These are phyloP conservation scores for Thalassoma bifasciatum DNA, from an alignment of 2,113 vertebrate species.

Conservation along the genomic window DNA sequence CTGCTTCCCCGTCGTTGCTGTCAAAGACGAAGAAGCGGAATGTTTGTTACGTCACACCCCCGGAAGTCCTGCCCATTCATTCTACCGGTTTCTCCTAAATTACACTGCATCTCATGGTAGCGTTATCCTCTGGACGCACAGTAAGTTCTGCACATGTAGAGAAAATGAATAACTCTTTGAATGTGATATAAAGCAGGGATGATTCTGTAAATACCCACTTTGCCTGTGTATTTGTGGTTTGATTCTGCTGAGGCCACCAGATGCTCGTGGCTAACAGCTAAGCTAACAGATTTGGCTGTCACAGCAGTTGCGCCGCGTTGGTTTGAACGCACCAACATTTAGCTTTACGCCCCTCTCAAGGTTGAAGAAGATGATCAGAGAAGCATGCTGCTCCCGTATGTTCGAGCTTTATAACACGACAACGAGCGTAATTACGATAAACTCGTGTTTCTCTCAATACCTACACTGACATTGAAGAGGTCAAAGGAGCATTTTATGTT, in stretches of 20 bases:
- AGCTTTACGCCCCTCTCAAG: slow-evolving; percentile 47
- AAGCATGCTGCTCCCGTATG: not conserved
- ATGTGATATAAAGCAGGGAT: accelerated
- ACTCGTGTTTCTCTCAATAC: not conserved
- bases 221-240: not conserved
- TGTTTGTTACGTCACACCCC: slow-evolving; percentile 33
- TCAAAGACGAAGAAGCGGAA: not conserved
- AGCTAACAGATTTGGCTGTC: slow-evolving; percentile 61
- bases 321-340: slow-evolving; percentile 22
- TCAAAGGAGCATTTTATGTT: slow-evolving; percentile 22
- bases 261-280: slow-evolving; percentile 49
- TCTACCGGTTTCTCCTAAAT: slow-evolving; percentile 67
- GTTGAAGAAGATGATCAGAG: slow-evolving; percentile 28
- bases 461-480: slow-evolving; percentile 55
- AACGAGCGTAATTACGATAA: not conserved
- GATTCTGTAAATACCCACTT: not conserved
- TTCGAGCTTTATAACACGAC: not conserved
- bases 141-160: slow-evolving; percentile 49
- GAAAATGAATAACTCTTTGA: accelerated
- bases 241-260: slow-evolving; percentile 30
- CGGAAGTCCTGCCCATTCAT: slow-evolving; percentile 64
- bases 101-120: slow-evolving; percentile 57
- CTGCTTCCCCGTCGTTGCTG: too few relatives aligned
- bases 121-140: slow-evolving; percentile 32
- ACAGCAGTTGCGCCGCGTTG: slow-evolving; percentile 26